Percentiles rank a stretch among this genome's conserved stretches.
Conservation (phyloP, 2,797 vertebrate genomes). For the Alosa sapidissima region DNA sequence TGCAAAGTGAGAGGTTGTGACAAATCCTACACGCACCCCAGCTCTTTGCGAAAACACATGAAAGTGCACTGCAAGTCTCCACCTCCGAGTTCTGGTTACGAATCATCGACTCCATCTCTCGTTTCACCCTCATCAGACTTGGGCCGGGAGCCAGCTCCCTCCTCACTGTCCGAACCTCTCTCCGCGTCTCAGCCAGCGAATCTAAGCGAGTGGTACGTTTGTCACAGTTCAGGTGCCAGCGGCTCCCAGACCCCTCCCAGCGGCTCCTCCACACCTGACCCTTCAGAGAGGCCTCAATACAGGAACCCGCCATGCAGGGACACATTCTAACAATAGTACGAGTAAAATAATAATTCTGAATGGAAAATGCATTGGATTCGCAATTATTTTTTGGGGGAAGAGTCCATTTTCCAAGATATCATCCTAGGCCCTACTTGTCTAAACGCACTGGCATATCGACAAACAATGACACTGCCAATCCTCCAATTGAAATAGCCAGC, state of each 20-base stretch:
- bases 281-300: slow-evolving; percentile 69
- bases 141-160: slow-evolving; percentile 81
- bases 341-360: slow-evolving; percentile 25
- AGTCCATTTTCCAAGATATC: background rate
- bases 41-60: slow-evolving; percentile 97
- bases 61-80: slow-evolving; percentile 98
- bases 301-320: slow-evolving; percentile 74
- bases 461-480: slow-evolving; percentile 53
- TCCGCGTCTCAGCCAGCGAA: slow-evolving; percentile 84
- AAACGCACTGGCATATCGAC: slow-evolving; percentile 54
- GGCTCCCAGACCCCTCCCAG: slow-evolving; percentile 76
- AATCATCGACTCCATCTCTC: slow-evolving; percentile 90
- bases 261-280: slow-evolving; percentile 74
- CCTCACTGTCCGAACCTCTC: slow-evolving; percentile 78
- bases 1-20: slow-evolving; percentile 98
- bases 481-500: slow-evolving; percentile 51
- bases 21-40: slow-evolving; percentile 98
- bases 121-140: slow-evolving; percentile 92
- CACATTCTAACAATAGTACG: slow-evolving; percentile 65
- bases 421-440: background rate
- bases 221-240: slow-evolving; percentile 83
- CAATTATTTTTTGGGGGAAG: background rate
- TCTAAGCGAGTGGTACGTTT: slow-evolving; percentile 97
- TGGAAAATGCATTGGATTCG: background rate
- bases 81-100: slow-evolving; percentile 92